Percentiles rank a stretch among this genome's conserved stretches.
Evolutionary conservation across 2,797 vertebrate genomes (phyloP).

Genomic region (Takifugu ocellatus): DNA sequence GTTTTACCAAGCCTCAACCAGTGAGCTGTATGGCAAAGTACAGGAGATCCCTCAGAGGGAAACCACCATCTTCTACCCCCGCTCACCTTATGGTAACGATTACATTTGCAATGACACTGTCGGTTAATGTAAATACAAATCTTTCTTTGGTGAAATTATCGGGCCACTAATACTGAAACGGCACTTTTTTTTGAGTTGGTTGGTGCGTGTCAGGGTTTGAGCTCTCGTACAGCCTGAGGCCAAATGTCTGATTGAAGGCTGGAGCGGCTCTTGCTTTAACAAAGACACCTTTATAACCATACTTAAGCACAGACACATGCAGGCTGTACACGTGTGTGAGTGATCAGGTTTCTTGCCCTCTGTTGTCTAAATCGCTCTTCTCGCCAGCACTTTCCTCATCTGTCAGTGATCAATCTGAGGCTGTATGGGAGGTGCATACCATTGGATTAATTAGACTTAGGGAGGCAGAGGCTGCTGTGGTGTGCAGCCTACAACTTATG

Average conservation of each 20-base stretch:
- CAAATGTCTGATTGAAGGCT: slow-evolving; percentile 63
- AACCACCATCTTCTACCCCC: slow-evolving; percentile 96
- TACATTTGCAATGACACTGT: not conserved
- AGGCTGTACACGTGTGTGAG: slow-evolving; percentile 42
- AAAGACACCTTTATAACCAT: slow-evolving; percentile 77
- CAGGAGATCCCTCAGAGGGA: slow-evolving; percentile 97
- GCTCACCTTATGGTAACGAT: slow-evolving; percentile 91
- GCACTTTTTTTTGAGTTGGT: slow-evolving; percentile 6
- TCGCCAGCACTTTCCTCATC: slow-evolving; percentile 66
- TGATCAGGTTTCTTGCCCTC: slow-evolving; percentile 69
- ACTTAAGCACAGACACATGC: slow-evolving; percentile 31
- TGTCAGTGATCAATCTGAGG: slow-evolving; percentile 62
- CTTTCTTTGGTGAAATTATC: no score
- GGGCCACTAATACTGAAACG: not conserved
- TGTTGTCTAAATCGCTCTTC: slow-evolving; percentile 64
- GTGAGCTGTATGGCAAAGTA: slow-evolving; percentile 96
- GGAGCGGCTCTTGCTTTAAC: slow-evolving; percentile 69
- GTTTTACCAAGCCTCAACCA: slow-evolving; percentile 99
- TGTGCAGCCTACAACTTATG: slow-evolving; percentile 54
- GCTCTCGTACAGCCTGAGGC: slow-evolving; percentile 62
- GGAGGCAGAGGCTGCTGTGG: slow-evolving; percentile 29
- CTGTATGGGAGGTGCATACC: slow-evolving; percentile 56
- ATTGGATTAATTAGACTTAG: slow-evolving; percentile 53
- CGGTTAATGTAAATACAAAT: slow-evolving; percentile 5
- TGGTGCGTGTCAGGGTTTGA: slow-evolving; percentile 34